These are phyloP conservation scores for Perodicticus potto DNA, from an alignment of 2,797 vertebrate species.

Conservation along the genomic window DNA sequence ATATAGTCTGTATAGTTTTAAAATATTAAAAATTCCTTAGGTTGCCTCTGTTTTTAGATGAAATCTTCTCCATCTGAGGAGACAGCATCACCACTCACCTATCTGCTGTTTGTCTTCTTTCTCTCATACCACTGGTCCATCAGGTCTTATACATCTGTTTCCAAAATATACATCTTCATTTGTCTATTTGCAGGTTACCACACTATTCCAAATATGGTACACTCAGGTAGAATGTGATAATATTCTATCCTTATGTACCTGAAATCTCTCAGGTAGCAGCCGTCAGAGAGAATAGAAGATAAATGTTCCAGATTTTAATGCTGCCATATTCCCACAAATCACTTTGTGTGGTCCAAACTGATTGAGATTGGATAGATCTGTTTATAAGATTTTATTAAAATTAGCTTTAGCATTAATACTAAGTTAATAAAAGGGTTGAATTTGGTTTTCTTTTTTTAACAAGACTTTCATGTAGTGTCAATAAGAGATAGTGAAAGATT, in stretches of 20 bases:
- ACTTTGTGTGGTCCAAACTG: background rate
- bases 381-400: background rate
- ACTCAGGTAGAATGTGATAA: background rate
- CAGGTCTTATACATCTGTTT: background rate
- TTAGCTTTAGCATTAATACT: background rate
- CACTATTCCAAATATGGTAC: background rate
- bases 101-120: background rate
- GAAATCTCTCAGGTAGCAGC: background rate
- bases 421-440: background rate
- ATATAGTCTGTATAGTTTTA: background rate
- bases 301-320: background rate
- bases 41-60: background rate
- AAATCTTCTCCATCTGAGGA: slow-evolving; percentile 15
- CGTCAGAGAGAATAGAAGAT: background rate
- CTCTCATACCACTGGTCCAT: background rate
- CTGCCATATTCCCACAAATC: background rate
- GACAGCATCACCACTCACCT: background rate
- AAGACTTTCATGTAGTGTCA: background rate
- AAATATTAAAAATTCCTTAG: background rate
- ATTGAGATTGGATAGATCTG: background rate
- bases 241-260: background rate
- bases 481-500: background rate
- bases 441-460: background rate
- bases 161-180: background rate
- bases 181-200: background rate